Percentiles rank a stretch among this genome's conserved stretches.
Conservation (phyloP, 1,140 invertebrate species). For the Drosophila ogumai region DNA sequence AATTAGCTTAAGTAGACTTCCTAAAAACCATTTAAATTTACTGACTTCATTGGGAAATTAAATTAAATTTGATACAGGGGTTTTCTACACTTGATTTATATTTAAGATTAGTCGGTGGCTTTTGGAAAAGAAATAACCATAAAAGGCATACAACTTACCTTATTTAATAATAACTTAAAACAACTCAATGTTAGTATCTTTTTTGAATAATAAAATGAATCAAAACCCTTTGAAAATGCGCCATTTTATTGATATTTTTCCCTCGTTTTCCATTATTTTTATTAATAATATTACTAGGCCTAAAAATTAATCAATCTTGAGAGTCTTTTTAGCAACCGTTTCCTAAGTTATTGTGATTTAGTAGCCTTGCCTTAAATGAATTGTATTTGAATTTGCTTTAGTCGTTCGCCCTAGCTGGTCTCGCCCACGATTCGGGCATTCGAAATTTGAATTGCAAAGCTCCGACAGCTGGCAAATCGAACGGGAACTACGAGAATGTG, state of each 20-base stretch:
- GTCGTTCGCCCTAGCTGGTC: constrained; percentile 14
- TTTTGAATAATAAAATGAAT: neutral
- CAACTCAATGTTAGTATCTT: too few species aligned
- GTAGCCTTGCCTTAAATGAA: constrained; percentile 15
- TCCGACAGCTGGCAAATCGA: constrained; percentile 44
- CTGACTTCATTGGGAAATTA: too few species aligned
- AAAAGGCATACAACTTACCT: too few species aligned
- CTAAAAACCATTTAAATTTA: neutral
- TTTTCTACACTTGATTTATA: too few species aligned
- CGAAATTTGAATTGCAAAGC: constrained; percentile 77
- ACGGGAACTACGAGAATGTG: constrained; percentile 25
- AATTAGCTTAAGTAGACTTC: neutral
- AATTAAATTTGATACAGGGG: neutral
- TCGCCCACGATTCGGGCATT: neutral
- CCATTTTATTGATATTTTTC: neutral
- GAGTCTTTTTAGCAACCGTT: neutral
- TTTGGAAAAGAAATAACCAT: too few species aligned
- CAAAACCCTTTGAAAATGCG: neutral
- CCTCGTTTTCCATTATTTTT: too few species aligned
- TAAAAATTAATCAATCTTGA: neutral
- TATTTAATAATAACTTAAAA: neutral
- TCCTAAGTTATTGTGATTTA: neutral
- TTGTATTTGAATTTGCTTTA: constrained; percentile 16
- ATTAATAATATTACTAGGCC: neutral
- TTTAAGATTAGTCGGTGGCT: too few species aligned